These are phyloP conservation scores for Apotomis capreana DNA, from an alignment of 2,888 invertebrate species.

Conservation along the genomic window DNA sequence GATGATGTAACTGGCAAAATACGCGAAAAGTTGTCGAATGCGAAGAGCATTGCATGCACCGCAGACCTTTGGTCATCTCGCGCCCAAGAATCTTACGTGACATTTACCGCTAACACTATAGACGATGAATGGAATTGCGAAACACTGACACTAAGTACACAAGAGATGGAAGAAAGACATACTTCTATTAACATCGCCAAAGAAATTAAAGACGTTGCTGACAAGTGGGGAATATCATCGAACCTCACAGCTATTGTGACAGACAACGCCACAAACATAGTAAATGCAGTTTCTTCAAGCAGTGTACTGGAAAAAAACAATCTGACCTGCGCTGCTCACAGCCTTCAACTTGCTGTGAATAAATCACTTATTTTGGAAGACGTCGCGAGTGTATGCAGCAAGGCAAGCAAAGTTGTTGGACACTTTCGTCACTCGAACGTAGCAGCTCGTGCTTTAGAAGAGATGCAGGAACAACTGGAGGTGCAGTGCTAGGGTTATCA, in stretches of 20 bases:
- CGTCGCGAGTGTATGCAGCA: constrained; percentile 5
- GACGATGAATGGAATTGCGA: constrained; percentile 15
- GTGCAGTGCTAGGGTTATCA: no score
- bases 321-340: constrained; percentile 7
- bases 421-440: constrained; percentile 12
- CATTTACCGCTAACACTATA: not conserved
- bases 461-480: constrained; percentile 5
- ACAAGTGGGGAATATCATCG: constrained; percentile 16
- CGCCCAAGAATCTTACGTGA: constrained; percentile 2
- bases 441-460: constrained; percentile 2
- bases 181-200: not conserved
- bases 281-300: not conserved
- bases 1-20: not conserved
- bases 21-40: constrained; percentile 1
- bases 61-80: constrained; percentile 8
- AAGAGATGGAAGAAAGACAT: constrained; percentile 7
- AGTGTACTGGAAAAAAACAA: constrained; percentile 5
- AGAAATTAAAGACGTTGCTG: not conserved
- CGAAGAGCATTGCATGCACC: constrained; percentile 5
- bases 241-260: constrained; percentile 6
- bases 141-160: constrained; percentile 1
- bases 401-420: constrained; percentile 12
- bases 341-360: constrained; percentile 9
- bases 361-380: not conserved
- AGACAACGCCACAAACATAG: constrained; percentile 12